Evolutionary conservation across 2,888 invertebrate species (phyloP).

Genomic region (Selenia dentaria): DNA sequence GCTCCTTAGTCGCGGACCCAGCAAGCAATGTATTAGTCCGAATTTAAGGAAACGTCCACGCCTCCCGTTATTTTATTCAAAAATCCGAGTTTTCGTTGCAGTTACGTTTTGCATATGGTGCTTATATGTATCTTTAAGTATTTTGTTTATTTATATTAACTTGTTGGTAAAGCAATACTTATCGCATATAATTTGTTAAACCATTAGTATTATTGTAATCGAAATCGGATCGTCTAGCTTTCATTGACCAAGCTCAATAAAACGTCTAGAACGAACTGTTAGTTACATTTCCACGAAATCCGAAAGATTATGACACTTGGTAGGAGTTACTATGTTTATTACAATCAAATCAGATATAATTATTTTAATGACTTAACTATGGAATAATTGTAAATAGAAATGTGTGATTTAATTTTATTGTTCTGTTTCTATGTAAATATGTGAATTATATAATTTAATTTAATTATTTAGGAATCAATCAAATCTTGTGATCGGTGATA

Average conservation of each 20-base stretch:
- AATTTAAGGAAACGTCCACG: constrained; percentile 66
- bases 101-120: constrained; percentile 71
- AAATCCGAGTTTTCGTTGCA: constrained; percentile 58
- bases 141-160: constrained; percentile 43
- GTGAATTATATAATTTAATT: constrained; percentile 71
- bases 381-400: constrained; percentile 70
- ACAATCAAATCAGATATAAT: constrained; percentile 21
- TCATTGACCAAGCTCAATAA: constrained; percentile 57
- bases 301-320: constrained; percentile 33
- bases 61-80: constrained; percentile 18
- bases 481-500: constrained; percentile 66
- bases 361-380: constrained; percentile 31
- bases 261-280: constrained; percentile 37
- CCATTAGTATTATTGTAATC: constrained; percentile 34
- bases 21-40: constrained; percentile 61
- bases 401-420: constrained; percentile 71
- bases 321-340: constrained; percentile 35
- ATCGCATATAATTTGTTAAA: constrained; percentile 38
- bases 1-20: constrained; percentile 40
- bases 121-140: constrained; percentile 60
- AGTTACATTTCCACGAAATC: constrained; percentile 21
- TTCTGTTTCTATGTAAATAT: constrained; percentile 72
- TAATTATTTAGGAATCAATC: constrained; percentile 62
- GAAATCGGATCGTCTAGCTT: constrained; percentile 55
- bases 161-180: constrained; percentile 52